These are phyloP conservation scores for Cactoblastis cactorum DNA, from an alignment of 2,888 invertebrate species.

Conservation along the genomic window DNA sequence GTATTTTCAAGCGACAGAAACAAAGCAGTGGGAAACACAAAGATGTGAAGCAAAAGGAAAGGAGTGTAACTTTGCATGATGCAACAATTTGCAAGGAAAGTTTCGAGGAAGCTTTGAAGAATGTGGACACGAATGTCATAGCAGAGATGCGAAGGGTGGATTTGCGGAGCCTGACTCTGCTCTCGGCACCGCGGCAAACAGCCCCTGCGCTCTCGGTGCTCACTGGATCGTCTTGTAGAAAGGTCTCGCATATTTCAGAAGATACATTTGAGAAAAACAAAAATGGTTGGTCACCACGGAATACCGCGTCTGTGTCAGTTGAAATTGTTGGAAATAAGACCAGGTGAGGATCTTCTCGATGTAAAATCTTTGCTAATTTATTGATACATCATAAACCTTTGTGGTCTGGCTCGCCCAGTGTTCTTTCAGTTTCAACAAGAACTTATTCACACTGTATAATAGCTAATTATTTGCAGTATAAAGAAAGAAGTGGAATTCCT, in stretches of 20 bases:
- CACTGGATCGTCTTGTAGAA: slow-evolving; percentile 40
- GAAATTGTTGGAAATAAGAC: slow-evolving; percentile 40
- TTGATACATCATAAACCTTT: too few relatives aligned
- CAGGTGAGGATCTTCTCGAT: slow-evolving; percentile 24
- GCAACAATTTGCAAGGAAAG: slow-evolving; percentile 63
- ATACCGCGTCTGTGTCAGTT: slow-evolving; percentile 41
- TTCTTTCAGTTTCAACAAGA: too few relatives aligned
- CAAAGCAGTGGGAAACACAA: slow-evolving; percentile 48
- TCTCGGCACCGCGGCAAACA: slow-evolving; percentile 19
- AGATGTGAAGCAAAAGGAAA: slow-evolving; percentile 57
- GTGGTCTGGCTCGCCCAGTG: too few relatives aligned
- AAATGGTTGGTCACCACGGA: slow-evolving; percentile 49
- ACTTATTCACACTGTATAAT: too few relatives aligned
- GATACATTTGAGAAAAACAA: slow-evolving; percentile 65
- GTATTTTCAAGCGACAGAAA: slow-evolving; percentile 66
- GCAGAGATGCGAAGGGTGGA: slow-evolving; percentile 57
- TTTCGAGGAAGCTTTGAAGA: slow-evolving; percentile 56
- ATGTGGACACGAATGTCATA: slow-evolving; percentile 67
- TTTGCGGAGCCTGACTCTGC: slow-evolving; percentile 37
- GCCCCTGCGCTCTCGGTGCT: slow-evolving; percentile 33
- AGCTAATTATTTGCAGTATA: too few relatives aligned
- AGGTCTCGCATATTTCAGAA: slow-evolving; percentile 58
- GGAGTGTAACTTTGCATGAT: slow-evolving; percentile 37
- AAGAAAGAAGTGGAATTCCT: too few relatives aligned
- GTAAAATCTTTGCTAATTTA: too few relatives aligned